These are phyloP conservation scores for Papilio helenus DNA, from an alignment of 1,140 invertebrate genomes.

Conservation along the genomic window DNA sequence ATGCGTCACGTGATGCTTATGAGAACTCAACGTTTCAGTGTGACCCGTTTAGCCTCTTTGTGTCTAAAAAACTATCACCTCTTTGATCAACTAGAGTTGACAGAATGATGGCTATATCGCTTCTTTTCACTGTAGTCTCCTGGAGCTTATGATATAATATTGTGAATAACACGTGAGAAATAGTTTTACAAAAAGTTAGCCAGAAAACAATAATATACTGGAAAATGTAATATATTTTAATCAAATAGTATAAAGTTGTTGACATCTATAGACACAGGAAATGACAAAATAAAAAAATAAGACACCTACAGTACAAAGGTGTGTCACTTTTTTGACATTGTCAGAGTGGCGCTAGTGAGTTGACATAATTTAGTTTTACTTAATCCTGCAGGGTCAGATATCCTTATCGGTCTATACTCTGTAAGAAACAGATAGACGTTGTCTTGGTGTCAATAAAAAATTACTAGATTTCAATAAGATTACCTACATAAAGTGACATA, in stretches of 20 bases:
- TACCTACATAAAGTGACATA: neutral
- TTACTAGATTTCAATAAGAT: no score
- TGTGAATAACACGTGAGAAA: neutral
- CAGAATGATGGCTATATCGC: neutral
- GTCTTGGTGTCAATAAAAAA: neutral
- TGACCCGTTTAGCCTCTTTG: neutral
- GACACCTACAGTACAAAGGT: no score
- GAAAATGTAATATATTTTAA: neutral
- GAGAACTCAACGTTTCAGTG: neutral
- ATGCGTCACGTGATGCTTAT: conserved; percentile 13
- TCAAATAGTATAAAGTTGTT: neutral
- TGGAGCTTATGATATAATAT: neutral
- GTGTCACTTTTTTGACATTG: no score
- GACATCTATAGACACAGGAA: neutral
- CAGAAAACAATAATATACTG: neutral
- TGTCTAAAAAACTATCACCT: neutral
- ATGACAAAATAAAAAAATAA: no score
- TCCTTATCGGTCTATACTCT: no score
- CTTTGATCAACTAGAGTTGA: neutral
- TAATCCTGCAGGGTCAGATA: no score
- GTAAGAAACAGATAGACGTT: no score
- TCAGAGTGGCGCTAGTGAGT: no score
- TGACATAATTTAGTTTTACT: no score
- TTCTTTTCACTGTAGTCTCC: neutral
- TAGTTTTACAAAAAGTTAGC: neutral